A percentile compares a stretch with the other conserved stretches of the same genome.
phyloP scores from a whole-genome alignment of 2,888 invertebrate species.

The Steromphala cineraria region DNA sequence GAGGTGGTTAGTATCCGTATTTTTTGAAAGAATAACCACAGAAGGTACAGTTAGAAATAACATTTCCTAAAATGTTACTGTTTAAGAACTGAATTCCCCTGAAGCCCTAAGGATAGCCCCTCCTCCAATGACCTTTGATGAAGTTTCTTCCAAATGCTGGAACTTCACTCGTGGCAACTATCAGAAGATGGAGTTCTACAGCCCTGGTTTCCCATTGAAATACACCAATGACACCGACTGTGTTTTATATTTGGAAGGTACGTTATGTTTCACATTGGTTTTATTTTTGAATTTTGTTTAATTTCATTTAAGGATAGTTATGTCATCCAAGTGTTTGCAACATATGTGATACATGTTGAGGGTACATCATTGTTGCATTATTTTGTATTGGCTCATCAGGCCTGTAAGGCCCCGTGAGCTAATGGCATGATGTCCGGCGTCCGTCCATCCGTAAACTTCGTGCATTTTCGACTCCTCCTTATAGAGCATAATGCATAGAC shows the following conservation, averaged over 20 bases:
- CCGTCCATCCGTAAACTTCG: too few relatives aligned
- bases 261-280: conserved; percentile 1
- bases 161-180: conserved; percentile 68
- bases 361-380: too few relatives aligned
- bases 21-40: background rate
- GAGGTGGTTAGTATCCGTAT: too few relatives aligned
- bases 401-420: too few relatives aligned
- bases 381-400: too few relatives aligned
- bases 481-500: too few relatives aligned
- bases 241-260: conserved; percentile 66
- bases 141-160: conserved; percentile 57
- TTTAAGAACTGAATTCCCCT: conserved; percentile 6
- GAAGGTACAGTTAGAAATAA: background rate
- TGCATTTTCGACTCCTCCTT: too few relatives aligned
- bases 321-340: too few relatives aligned
- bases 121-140: conserved; percentile 58
- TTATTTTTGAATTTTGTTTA: too few relatives aligned
- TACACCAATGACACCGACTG: conserved; percentile 69
- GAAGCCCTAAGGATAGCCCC: conserved; percentile 48
- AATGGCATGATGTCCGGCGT: too few relatives aligned
- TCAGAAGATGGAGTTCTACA: conserved; percentile 64
- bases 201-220: conserved; percentile 63
- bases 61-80: background rate
- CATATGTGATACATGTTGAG: too few relatives aligned
- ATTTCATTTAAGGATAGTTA: too few relatives aligned